Evolutionary conservation across 2,888 invertebrate genomes (phyloP).

Genomic region (Ligdia adustata): DNA sequence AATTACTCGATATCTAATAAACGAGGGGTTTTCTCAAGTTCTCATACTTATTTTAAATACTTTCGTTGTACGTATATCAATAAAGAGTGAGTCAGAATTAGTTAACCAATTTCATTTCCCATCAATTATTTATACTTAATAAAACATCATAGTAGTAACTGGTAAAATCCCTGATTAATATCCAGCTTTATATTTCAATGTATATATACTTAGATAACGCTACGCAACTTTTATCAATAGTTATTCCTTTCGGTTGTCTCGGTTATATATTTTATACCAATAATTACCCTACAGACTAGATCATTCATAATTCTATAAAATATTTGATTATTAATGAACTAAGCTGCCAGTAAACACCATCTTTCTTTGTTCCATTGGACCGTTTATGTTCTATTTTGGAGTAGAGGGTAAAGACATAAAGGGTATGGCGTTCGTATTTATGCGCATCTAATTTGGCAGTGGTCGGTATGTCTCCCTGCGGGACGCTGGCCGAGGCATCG

Average conservation of each 20-base stretch:
- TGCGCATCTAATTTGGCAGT: conserved; percentile 78
- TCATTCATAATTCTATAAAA: too few species aligned
- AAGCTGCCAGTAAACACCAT: too few species aligned
- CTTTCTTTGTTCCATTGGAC: not conserved
- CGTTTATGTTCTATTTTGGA: conserved; percentile 14
- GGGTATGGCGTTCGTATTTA: conserved; percentile 55
- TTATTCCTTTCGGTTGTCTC: too few species aligned
- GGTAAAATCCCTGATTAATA: too few species aligned
- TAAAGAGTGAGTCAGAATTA: too few species aligned
- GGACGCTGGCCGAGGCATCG: conserved; percentile 52
- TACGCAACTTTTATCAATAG: too few species aligned
- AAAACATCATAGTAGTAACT: too few species aligned
- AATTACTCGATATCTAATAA: not conserved
- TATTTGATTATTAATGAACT: too few species aligned
- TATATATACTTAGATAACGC: too few species aligned
- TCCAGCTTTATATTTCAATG: too few species aligned
- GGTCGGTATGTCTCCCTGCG: conserved; percentile 58
- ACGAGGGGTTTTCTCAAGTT: conserved; percentile 9
- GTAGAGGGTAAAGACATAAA: conserved; percentile 33
- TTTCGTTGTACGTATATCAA: not conserved
- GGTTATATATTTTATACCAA: too few species aligned
- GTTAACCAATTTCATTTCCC: not conserved
- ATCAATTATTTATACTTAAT: not conserved
- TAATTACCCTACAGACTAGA: too few species aligned
- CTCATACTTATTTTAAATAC: conserved; percentile 3